Evolutionary conservation across 2,113 vertebrate species (phyloP), one percentile per base, ranked within the genome.

Genomic region (Cololabis saira): DNA sequence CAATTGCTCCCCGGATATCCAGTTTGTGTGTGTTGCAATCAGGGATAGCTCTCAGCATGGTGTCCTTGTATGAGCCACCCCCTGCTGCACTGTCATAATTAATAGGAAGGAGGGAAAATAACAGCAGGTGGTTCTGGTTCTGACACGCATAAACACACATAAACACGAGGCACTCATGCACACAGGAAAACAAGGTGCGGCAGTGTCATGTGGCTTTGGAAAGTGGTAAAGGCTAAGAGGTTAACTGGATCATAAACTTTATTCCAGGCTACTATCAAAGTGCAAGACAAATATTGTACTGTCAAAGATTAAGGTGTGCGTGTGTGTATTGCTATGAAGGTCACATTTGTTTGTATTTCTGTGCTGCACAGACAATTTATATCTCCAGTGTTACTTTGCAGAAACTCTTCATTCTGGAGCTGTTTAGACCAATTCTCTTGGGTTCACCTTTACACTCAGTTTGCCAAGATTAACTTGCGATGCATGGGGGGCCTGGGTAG

Each of bases 81-180:
- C 71, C 74, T 74, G 62, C 73, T 66, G 64, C 24, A 56, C 21
- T 47, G 44, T 63, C 43, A 43, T 77, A 77, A 77, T 65, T 73
- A 68, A 15, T 27, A 58, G 67, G 53, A 60, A 58, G 66, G 61
- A 67, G 47, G 68, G 66, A 77, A 45, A 58, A 48, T 22, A 73
- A 74, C 13, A 85, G 72, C 63, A 59, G 80, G 70, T 75, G 69
- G 71, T 18, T 41, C 61, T 40, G 19, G 21, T 27, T 24, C 42
- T 27, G 24, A 61, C 30, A 48, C 18, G 40, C n/a, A 54, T 33
- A 57, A 47, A 61, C 49, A 43, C 33, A 48, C 58, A 51, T 42
- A 51, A 21, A 55, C 33, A 67, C 22, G 21, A 62, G 45, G 41
- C 60, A 70, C 22, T 40, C 18, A 52, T 30, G 54, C 47, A 70